These are phyloP conservation scores for Urocyon cinereoargenteus DNA, from an alignment of 2,797 vertebrate genomes.

Conservation along the genomic window DNA sequence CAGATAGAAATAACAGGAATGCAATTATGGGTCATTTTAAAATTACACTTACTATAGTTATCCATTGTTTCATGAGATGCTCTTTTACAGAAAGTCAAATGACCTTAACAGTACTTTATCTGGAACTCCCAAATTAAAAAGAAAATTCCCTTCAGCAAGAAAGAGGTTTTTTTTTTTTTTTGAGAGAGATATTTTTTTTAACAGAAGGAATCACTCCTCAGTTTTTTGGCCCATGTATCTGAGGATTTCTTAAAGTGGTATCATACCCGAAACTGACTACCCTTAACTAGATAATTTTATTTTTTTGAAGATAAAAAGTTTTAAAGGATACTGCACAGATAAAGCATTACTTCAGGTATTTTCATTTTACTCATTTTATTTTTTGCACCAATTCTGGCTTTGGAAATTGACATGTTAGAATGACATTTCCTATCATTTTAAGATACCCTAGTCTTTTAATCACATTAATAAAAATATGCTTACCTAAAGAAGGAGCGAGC, in stretches of 20 bases:
- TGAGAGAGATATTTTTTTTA: not conserved
- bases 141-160: not conserved
- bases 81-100: constrained; percentile 39
- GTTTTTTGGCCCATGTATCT: not conserved
- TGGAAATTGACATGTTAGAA: constrained; percentile 49
- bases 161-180: not conserved
- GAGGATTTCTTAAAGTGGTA: not conserved
- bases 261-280: not conserved
- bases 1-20: not conserved
- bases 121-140: constrained; percentile 42
- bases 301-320: constrained; percentile 52
- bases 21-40: not conserved
- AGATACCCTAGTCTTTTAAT: constrained; percentile 55
- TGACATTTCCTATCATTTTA: constrained; percentile 37
- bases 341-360: not conserved
- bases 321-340: constrained; percentile 19
- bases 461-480: constrained; percentile 78
- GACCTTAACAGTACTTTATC: constrained; percentile 35
- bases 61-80: constrained; percentile 2
- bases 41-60: not conserved
- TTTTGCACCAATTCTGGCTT: constrained; percentile 44
- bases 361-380: not conserved
- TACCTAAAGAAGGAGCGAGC: constrained; percentile 94
- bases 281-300: constrained; percentile 22
- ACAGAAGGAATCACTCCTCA: not conserved